Base-by-base conservation (phyloP, 2,113 vertebrate species). In the Amphilophus citrinellus region DNA sequence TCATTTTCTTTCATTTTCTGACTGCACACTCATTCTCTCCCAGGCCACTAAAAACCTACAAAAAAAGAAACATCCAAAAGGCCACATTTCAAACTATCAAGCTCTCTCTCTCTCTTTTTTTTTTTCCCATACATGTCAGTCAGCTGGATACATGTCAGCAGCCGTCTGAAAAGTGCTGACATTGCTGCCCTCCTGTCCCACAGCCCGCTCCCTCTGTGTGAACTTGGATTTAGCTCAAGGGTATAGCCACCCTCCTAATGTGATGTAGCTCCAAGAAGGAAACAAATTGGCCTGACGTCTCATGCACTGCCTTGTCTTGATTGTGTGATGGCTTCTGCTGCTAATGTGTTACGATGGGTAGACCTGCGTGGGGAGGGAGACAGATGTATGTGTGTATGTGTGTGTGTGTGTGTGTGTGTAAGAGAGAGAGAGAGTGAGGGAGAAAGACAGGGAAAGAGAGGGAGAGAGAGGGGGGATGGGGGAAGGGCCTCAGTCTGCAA, bases 191-290 rank as follows among this genome's bases (percentile, higher is more conserved):
- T 86, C 88, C 92, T 91, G 92, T 93, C 94, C 92, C 39, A 89
- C 91, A 82, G 85, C 84, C 79, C 59, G 80, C 92, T 94, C 88
- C 89, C 88, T 92, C 91, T 89, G 83, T 91, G 91, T 94, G 94
- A 95, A 95, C 95, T 95, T 95, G 94, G 94, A 92, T 95, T 92
- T 92, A 93, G 94, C 94, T 95, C 95, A 95, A 96, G 94, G 95
- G 94, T 96, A 95, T 90, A 90, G 90, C 89, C 84, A 86, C 90
- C 87, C 89, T 87, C 88, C 92, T 95, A 95, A 95, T 93, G 92
- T 93, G 93, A 94, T 94, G 94, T 92, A 92, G 94, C 95, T 92
- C 88, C 78, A 76, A 92, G 93, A 92, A 91, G 87, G 92, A 95
- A 95, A 94, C 94, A 95, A 95, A 96, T 95, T 94, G 93, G 92